Base-by-base conservation (phyloP, 2,113 vertebrate species). In the Numenius arquata region DNA sequence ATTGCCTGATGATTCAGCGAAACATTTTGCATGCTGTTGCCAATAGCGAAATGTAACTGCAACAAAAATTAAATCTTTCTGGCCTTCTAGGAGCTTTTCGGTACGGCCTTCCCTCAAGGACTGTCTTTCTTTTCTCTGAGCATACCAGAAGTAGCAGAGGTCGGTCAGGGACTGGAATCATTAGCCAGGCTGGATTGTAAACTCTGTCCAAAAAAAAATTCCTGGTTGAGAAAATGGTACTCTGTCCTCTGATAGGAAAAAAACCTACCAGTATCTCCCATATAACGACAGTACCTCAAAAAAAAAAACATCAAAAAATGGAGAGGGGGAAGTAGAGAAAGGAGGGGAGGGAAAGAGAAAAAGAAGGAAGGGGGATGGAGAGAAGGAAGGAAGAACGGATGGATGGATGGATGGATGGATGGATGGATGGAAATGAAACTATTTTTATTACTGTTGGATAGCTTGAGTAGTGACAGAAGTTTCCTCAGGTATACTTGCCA, bases 31-130 rank as follows among this genome's bases (percentile, higher is more conserved):
- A 61, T 82, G 23, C 43, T 89, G 52, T 43, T 95, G 93, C 82
- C 86, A 80, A 59, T 45, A 82, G 40, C 18, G 17, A 85, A 96
- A 18, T 84, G 43, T 55, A 78, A 67, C 67, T 73, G 74, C 55
- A 93, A 62, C 38, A 93, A 82, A 93, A 97, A 90, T 77, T 43
- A 77, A 90, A 86, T 77, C 36, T 58, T 92, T 90, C 27, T 93
- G 81, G 58, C 43, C 40, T 90, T 90, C 65, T 75, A 4, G 45
- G 55, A 79, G 22, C 8, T 88, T 89, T 95, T 85, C 5, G 5
- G 13, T 66, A 76, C 38, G 74, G 38, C 53, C 73, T 95, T 85
- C 52, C 66, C 43, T 91, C 55, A 85, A 81, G 56, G 53, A 47
- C 47, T 71, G 43, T 13, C 38, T 86, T 90, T 26, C 80, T 93